Conservation (phyloP, 2,888 invertebrate genomes). For the Nineta flava region DNA sequence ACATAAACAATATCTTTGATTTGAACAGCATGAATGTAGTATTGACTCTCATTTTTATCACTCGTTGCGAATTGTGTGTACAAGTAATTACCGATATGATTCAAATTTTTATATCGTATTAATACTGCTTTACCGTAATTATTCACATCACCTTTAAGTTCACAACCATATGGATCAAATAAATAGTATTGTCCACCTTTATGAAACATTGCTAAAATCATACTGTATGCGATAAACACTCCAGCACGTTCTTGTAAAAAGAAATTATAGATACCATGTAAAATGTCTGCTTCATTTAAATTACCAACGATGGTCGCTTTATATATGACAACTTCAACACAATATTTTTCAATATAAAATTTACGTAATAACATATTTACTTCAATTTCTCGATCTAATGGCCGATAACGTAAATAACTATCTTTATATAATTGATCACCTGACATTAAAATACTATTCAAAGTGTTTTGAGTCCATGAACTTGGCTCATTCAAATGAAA, state of each 20-base stretch:
- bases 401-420: conserved; percentile 37
- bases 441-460: conserved; percentile 37
- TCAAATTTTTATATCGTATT: conserved; percentile 15
- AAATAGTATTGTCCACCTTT: conserved; percentile 37
- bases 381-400: conserved; percentile 26
- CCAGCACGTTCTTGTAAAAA: conserved; percentile 40
- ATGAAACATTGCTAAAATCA: conserved; percentile 37
- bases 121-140: conserved; percentile 16
- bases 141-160: conserved; percentile 28
- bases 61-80: conserved; percentile 14
- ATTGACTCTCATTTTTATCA: background rate
- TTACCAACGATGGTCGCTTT: conserved; percentile 24
- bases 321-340: conserved; percentile 31
- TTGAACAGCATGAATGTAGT: background rate
- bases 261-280: conserved; percentile 32
- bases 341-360: conserved; percentile 36
- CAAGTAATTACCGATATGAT: conserved; percentile 13
- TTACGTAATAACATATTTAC: conserved; percentile 30
- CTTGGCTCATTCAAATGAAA: conserved; percentile 34
- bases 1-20: conserved; percentile 2
- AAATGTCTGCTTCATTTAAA: conserved; percentile 22
- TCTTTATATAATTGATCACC: conserved; percentile 44
- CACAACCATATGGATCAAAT: conserved; percentile 41
- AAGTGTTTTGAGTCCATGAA: conserved; percentile 34
- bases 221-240: conserved; percentile 34